phyloP scores from a whole-genome alignment of 2,888 invertebrate genomes.

The Drosophila mettleri region DNA sequence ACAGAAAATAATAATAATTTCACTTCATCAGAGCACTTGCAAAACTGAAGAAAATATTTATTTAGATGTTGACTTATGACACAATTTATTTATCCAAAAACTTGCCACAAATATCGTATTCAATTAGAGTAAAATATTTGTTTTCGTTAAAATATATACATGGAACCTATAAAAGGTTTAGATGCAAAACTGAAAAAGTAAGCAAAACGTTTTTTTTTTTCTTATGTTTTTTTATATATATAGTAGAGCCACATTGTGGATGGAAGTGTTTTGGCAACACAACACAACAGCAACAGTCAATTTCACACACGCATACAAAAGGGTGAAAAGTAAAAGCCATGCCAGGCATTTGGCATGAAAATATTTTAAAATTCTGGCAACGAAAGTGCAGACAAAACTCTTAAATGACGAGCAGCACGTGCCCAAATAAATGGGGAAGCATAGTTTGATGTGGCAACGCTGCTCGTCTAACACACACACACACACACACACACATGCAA shows the following conservation, averaged over 20 bases:
- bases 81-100: constrained; percentile 6
- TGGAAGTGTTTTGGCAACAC: constrained; percentile 25
- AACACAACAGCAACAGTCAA: constrained; percentile 40
- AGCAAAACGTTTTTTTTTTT: constrained; percentile 9
- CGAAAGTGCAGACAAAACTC: constrained; percentile 81
- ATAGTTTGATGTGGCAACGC: constrained; percentile 37
- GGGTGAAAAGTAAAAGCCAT: constrained; percentile 70
- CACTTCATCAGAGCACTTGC: neutral
- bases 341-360: constrained; percentile 60
- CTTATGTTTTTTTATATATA: constrained; percentile 7
- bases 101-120: neutral
- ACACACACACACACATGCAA: constrained; percentile 3
- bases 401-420: constrained; percentile 81
- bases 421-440: constrained; percentile 71
- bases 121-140: constrained; percentile 2
- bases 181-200: constrained; percentile 2
- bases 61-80: neutral
- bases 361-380: constrained; percentile 76
- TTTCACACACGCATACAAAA: constrained; percentile 35
- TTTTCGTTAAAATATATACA: neutral
- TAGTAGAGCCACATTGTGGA: constrained; percentile 7
- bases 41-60: neutral
- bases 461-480: neutral
- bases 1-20: neutral
- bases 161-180: constrained; percentile 1